These are phyloP conservation scores for Colostygia pectinataria DNA, from an alignment of 2,888 invertebrate species.

Conservation along the genomic window DNA sequence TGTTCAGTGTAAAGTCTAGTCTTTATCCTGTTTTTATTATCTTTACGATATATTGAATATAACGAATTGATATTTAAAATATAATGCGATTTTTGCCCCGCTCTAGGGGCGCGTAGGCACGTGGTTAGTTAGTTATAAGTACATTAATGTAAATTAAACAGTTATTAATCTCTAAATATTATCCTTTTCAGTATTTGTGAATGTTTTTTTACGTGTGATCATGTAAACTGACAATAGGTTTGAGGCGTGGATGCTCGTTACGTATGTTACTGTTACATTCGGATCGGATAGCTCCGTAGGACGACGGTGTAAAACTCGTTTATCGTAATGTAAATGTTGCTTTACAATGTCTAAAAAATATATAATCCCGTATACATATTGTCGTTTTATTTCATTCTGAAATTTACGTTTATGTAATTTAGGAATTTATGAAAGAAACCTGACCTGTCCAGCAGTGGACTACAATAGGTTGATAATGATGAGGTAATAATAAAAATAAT, in stretches of 20 bases:
- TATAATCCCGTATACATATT: conserved; percentile 77
- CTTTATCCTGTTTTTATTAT: conserved; percentile 81
- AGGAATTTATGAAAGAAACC: no score
- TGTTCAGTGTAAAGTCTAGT: conserved; percentile 84
- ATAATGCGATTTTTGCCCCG: conserved; percentile 69
- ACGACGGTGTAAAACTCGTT: conserved; percentile 70
- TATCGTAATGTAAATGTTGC: conserved; percentile 83
- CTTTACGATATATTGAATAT: conserved; percentile 75
- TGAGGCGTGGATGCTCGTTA: conserved; percentile 59
- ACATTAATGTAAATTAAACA: conserved; percentile 78
- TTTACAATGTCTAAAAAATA: conserved; percentile 83
- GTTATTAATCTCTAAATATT: conserved; percentile 76
- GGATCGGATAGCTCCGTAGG: conserved; percentile 72
- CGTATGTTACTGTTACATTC: conserved; percentile 81
- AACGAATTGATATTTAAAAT: conserved; percentile 78
- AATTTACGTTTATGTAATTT: no score
- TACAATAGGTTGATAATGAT: no score
- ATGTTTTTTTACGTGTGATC: conserved; percentile 69
- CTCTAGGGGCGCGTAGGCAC: conserved; percentile 66
- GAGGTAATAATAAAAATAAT: no score
- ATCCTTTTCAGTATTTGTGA: conserved; percentile 82
- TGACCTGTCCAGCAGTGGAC: no score
- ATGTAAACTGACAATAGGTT: conserved; percentile 51
- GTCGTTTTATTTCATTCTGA: conserved; percentile 57
- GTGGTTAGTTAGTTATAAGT: conserved; percentile 80